A percentile compares a stretch with the other conserved stretches of the same genome.
These are phyloP conservation scores for Actinernus sp. DNA, from an alignment of 92 coral and sea anemone genomes.

Conservation along the genomic window DNA sequence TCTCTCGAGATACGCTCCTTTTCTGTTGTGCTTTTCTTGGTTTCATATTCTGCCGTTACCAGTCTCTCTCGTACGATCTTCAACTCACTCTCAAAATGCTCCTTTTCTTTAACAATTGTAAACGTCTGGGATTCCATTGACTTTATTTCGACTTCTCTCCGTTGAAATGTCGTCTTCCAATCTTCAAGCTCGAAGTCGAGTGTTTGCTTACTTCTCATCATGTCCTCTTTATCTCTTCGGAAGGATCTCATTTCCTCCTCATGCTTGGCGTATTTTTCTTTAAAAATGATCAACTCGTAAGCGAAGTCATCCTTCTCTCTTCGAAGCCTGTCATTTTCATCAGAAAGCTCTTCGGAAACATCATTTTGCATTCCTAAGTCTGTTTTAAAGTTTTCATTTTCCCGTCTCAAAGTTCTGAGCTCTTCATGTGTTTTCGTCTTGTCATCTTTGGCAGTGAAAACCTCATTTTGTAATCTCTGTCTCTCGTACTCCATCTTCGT, in stretches of 20 bases:
- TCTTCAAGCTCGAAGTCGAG: conserved; percentile 63
- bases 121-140: conserved; percentile 32
- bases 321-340: conserved; percentile 35
- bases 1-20: conserved; percentile 40
- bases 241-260: conserved; percentile 61
- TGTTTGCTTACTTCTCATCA: conserved; percentile 49
- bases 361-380: conserved; percentile 26
- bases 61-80: conserved; percentile 63
- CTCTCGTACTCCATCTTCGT: conserved; percentile 35
- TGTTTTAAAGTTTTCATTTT: conserved; percentile 36
- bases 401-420: conserved; percentile 24
- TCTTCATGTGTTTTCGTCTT: conserved; percentile 10
- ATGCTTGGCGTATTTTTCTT: conserved; percentile 51
- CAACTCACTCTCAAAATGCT: conserved; percentile 61
- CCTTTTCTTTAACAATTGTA: conserved; percentile 41
- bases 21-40: conserved; percentile 33
- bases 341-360: background rate
- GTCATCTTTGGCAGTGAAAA: conserved; percentile 15
- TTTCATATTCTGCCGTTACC: conserved; percentile 60
- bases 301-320: conserved; percentile 63
- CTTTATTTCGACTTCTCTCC: conserved; percentile 20
- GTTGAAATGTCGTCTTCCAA: conserved; percentile 31
- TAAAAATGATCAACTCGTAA: conserved; percentile 55
- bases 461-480: conserved; percentile 21
- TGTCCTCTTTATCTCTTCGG: conserved; percentile 50